A percentile compares a stretch with the other conserved stretches of the same genome.
These are phyloP conservation scores for Branchinecta lindahli DNA, from an alignment of 1,140 invertebrate genomes.

Conservation along the genomic window DNA sequence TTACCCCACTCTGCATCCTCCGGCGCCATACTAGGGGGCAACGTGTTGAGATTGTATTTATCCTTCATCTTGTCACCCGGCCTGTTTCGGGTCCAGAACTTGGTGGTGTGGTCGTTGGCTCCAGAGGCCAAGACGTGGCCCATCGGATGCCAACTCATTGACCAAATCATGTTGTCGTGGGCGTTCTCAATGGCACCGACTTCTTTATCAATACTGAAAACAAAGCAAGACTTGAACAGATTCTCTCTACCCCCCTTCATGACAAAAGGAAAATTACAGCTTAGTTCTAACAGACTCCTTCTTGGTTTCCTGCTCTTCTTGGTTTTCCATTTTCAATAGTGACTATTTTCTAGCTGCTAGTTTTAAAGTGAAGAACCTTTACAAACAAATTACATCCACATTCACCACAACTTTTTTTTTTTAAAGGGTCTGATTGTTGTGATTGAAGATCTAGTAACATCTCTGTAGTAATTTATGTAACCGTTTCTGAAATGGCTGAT, in stretches of 20 bases:
- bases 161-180: constrained; percentile 98
- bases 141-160: constrained; percentile 94
- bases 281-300: not conserved
- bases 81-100: constrained; percentile 98
- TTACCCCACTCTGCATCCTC: constrained; percentile 45
- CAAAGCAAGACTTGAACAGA: constrained; percentile 8
- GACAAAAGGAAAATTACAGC: too few species aligned
- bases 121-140: constrained; percentile 97
- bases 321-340: too few species aligned
- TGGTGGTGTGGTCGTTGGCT: constrained; percentile 93
- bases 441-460: too few species aligned
- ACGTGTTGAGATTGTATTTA: constrained; percentile 87
- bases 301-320: not conserved
- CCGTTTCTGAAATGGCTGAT: too few species aligned
- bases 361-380: too few species aligned
- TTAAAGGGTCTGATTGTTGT: too few species aligned
- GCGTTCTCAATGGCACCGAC: constrained; percentile 94
- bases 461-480: too few species aligned
- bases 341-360: too few species aligned
- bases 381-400: too few species aligned
- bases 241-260: not conserved
- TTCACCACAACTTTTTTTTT: too few species aligned
- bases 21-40: constrained; percentile 53
- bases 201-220: constrained; percentile 79
- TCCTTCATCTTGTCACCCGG: constrained; percentile 97